Evolutionary conservation across 2,888 invertebrate species (phyloP), one percentile per base, ranked within the genome.

Genomic region (Limnephilus lunatus): DNA sequence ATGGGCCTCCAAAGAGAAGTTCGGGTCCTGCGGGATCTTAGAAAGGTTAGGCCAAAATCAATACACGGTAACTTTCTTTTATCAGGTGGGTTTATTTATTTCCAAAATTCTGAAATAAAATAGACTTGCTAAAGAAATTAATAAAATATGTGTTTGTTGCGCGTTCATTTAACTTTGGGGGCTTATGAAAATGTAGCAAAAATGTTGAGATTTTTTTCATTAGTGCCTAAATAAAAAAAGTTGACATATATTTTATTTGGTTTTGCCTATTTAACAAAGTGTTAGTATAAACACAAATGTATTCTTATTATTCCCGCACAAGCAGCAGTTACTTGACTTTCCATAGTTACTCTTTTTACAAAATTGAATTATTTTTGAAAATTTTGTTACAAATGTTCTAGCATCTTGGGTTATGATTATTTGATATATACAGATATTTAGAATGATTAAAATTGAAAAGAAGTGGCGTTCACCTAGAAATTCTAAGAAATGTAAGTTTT

Each of bases 31-130:
- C 25, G 86, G 86, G 86, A 86, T 44, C 35, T 11, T 7, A 3
- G n/a, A 19, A 30, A 35, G 39, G 86, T 86, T 86, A 30, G 44
- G 86, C 86, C 44, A 86, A 86, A 86, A 86, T 86, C 86, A 44
- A 86, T 86, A 86, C 44, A 44, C 32, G 44, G 48, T 30, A 86
- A 86, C 86, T 86, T 86, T 86, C 86, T 44, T 86, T 25, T 35
- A 35, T 83, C 35, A 83, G 83, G 68, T 9, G 9, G 68, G 25
- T 68, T 68, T 68, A 25, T 68, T 68, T 68, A 68, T 68, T 68
- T 68, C 9, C 68, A 25, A 68, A 68, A n/a, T 19, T 68, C 25
- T 0, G 68, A 2, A 68, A n/a, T 68, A 68, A 68, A 68, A 68
- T 68, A 68, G 68, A 68, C 68, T 25, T 68, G 68, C 9, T 7